Evolutionary conservation across 1,140 invertebrate genomes (phyloP), one percentile per base, ranked within the genome.

Genomic region (Drosophila mayri): DNA sequence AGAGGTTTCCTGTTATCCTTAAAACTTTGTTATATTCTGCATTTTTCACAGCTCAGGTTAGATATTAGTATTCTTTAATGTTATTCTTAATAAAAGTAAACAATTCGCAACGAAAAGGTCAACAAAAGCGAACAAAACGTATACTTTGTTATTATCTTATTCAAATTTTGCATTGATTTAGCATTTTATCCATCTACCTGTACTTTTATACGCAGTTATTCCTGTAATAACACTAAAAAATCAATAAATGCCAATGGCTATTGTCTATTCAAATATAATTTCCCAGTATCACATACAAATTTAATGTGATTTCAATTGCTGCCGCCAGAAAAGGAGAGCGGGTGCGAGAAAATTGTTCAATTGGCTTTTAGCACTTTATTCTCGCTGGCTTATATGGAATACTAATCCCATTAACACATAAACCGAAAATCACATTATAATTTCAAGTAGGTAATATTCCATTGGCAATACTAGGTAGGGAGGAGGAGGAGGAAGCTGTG

Each of bases 351-450:
- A 55, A 52, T 32, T 47, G 55, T 55, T 50, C 66, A 54, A 40
- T 55, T 71, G 38, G 54, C 66, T 66, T 78, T 80, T 67, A 79
- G 79, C 66, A 66, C 73, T 79, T 73, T 49, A 67, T 59, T 44
- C 38, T 59, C 30, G 16, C 28, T 52, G 38, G 58, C 40, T 72
- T 65, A 44, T 28, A 70, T 20, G 14, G 43, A 62, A 58, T 41
- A 63, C 61, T 77, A 77, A 82, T 71, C 74, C 79, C 79, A 82
- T 82, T 82, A 82, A 73, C 79, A 82, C 67, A 50, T 67, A 72
- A 62, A 43, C 40, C 38, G 54, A 57, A 58, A 76, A 76, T 76
- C 73, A n/a, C 62, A 67, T 76, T 76, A 47, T 54, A 47, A 38
- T 59, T 67, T 66, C 22, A 60, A 59, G 47, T 76, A 54, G 54